A percentile compares a stretch with the other conserved stretches of the same genome.
Conservation (phyloP, 2,113 vertebrate species). For the Ammodytes dubius region DNA sequence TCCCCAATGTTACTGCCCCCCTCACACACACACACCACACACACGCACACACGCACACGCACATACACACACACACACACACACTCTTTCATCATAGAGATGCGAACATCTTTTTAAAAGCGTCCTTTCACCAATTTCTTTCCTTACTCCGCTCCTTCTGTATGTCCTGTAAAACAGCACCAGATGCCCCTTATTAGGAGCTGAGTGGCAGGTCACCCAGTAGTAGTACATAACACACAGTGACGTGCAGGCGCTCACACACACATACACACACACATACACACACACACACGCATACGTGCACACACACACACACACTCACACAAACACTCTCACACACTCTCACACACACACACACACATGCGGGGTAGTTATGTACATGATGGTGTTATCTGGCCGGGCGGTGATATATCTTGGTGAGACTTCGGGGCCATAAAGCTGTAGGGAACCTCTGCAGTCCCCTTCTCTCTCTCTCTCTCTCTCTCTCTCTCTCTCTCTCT, state of each 20-base stretch:
- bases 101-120: conserved; percentile 41
- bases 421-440: conserved; percentile 74
- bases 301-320: conserved; percentile 44
- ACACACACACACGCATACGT: background rate
- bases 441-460: conserved; percentile 71
- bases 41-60: no score
- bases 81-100: no score
- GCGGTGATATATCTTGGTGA: conserved; percentile 73
- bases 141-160: conserved; percentile 24
- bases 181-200: conserved; percentile 75
- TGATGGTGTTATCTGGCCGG: conserved; percentile 76
- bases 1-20: conserved; percentile 14
- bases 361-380: conserved; percentile 70
- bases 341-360: conserved; percentile 21
- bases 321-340: background rate
- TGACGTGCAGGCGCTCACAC: background rate
- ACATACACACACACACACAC: no score
- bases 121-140: background rate
- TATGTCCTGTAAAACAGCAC: conserved; percentile 65
- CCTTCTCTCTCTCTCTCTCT: conserved; percentile 53
- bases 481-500: conserved; percentile 58
- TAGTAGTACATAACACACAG: conserved; percentile 69
- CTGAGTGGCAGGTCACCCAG: conserved; percentile 68
- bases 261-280: conserved; percentile 14
- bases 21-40: background rate